Percentiles rank a stretch among this genome's conserved stretches.
These are phyloP conservation scores for Procavia capensis DNA, from an alignment of 2,113 vertebrate species.

Conservation along the genomic window DNA sequence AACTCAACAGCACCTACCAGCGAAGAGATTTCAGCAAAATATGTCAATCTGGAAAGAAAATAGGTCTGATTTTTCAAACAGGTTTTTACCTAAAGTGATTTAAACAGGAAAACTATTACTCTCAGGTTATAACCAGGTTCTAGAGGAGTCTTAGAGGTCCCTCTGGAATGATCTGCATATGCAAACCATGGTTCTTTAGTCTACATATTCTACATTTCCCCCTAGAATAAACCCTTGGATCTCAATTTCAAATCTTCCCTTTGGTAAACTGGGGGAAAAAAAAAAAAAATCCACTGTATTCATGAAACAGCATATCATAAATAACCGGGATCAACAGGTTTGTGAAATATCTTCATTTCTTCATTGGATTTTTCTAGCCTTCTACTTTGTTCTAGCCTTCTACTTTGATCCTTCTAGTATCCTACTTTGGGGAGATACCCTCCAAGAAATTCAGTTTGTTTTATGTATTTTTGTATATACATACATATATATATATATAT, in stretches of 20 bases:
- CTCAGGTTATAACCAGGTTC: background rate
- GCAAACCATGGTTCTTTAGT: background rate
- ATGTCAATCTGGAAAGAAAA: constrained; percentile 5
- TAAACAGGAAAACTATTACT: background rate
- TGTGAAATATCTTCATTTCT: background rate
- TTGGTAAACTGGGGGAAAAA: background rate
- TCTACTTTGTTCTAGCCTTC: background rate
- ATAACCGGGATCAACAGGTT: background rate
- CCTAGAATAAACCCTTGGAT: background rate
- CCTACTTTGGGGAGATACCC: background rate
- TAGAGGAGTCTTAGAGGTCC: background rate
- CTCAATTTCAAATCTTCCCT: background rate
- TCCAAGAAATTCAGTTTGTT: background rate
- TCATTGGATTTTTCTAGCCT: background rate
- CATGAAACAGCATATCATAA: background rate
- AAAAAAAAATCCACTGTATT: background rate
- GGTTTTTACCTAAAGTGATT: background rate
- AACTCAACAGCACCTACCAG: background rate
- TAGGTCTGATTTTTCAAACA: background rate
- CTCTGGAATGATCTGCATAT: background rate
- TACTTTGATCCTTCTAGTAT: background rate
- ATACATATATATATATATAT: too few species aligned
- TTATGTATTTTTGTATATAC: too few species aligned
- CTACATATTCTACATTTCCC: background rate
- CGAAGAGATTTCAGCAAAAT: background rate